These are phyloP conservation scores for Portevinia maculata DNA, from an alignment of 2,888 invertebrate genomes.

Conservation along the genomic window DNA sequence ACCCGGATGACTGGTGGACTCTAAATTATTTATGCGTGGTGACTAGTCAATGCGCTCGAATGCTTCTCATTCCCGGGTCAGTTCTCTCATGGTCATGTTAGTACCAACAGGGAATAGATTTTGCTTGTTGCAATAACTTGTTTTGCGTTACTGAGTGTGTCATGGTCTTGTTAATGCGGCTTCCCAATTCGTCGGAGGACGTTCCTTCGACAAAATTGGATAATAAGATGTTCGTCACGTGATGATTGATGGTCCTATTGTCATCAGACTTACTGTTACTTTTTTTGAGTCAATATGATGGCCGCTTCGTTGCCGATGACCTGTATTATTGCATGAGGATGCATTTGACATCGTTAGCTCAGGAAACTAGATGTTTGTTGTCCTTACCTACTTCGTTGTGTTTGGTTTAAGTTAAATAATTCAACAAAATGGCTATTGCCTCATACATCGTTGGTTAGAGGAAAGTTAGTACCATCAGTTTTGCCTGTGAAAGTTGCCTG, in stretches of 20 bases:
- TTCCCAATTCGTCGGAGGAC: slow-evolving; percentile 14
- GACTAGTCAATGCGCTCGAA: slow-evolving; percentile 5
- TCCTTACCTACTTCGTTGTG: no score
- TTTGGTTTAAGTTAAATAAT: no score
- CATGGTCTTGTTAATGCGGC: slow-evolving; percentile 53
- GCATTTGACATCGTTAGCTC: no score
- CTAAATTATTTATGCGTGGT: slow-evolving; percentile 66
- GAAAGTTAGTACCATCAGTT: no score
- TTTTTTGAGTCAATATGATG: not conserved
- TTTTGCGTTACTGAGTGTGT: slow-evolving; percentile 30
- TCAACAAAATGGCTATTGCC: no score
- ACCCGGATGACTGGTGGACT: slow-evolving; percentile 44
- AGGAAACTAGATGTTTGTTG: no score
- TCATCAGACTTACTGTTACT: not conserved
- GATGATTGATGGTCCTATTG: slow-evolving; percentile 32
- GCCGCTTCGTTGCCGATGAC: no score
- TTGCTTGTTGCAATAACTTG: slow-evolving; percentile 69
- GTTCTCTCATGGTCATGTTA: slow-evolving; percentile 11
- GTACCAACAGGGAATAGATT: slow-evolving; percentile 67
- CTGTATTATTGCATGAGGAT: no score
- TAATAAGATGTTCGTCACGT: slow-evolving; percentile 68
- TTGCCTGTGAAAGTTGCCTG: no score
- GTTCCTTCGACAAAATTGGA: slow-evolving; percentile 45
- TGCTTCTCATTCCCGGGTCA: slow-evolving; percentile 24
- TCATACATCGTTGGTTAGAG: no score